A percentile compares a stretch with the other conserved stretches of the same genome.
phyloP scores from a whole-genome alignment of 2,113 vertebrate species.

The Pachycephala philippinensis region DNA sequence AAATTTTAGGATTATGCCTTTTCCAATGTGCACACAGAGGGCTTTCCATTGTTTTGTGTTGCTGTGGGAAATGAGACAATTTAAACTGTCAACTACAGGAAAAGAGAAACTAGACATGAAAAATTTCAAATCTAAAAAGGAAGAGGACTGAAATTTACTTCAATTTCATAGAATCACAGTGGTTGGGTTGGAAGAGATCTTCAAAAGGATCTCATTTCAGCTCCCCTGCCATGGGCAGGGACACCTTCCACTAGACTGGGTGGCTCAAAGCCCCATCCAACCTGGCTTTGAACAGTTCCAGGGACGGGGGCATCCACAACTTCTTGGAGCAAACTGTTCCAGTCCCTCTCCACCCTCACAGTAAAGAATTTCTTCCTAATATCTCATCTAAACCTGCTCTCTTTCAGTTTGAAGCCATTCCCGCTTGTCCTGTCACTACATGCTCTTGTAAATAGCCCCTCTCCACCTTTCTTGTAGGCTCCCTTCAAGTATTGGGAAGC shows the following conservation, averaged over 20 bases:
- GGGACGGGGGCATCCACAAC: background rate
- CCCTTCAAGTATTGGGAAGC: background rate
- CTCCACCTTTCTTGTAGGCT: background rate
- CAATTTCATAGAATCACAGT: background rate
- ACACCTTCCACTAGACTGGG: too few relatives aligned
- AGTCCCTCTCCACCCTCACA: background rate
- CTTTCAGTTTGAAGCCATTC: background rate
- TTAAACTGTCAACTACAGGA: background rate
- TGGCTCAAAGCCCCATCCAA: background rate
- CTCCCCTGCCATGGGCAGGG: background rate
- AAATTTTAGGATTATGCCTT: background rate
- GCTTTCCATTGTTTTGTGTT: background rate
- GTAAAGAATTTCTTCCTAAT: background rate
- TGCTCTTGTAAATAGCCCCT: rapidly evolving
- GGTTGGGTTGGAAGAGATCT: background rate
- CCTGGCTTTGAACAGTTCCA: background rate
- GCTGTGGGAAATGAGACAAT: background rate
- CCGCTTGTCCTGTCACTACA: background rate
- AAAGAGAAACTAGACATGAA: background rate
- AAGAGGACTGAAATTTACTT: background rate
- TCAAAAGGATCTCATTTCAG: background rate
- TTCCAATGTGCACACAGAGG: background rate
- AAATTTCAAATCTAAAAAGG: background rate
- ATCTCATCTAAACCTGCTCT: background rate
- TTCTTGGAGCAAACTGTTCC: background rate